Conservation (phyloP, 1,140 invertebrate species). For the Halyomorpha halys region DNA sequence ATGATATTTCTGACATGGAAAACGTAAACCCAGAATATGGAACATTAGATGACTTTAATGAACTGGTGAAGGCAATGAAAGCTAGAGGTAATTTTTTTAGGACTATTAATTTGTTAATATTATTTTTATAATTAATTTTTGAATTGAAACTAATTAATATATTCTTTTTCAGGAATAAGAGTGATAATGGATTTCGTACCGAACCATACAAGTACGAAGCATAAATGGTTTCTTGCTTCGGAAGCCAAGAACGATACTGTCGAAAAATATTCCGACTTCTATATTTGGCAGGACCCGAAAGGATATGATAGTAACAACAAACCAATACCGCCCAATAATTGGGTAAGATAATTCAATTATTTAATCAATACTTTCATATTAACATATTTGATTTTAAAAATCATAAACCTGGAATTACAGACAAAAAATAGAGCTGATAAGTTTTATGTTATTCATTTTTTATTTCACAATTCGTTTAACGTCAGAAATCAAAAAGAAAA, state of each 20-base stretch:
- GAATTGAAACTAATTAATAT: too few relatives aligned
- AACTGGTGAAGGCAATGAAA: constrained; percentile 43
- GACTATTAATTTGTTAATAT: too few relatives aligned
- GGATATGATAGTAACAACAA: neutral
- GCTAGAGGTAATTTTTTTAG: constrained; percentile 36
- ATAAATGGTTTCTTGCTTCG: constrained; percentile 39
- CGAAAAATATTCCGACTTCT: neutral
- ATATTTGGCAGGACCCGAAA: neutral
- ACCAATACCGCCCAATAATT: neutral
- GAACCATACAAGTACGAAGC: neutral
- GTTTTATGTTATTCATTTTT: too few relatives aligned
- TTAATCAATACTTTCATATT: too few relatives aligned
- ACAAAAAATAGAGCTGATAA: too few relatives aligned
- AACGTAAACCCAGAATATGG: constrained; percentile 49
- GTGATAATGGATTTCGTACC: neutral
- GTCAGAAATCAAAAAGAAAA: too few relatives aligned
- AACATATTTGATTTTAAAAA: too few relatives aligned
- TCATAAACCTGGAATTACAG: too few relatives aligned
- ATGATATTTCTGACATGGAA: constrained; percentile 50
- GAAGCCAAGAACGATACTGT: constrained; percentile 40
- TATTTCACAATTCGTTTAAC: too few relatives aligned
- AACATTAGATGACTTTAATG: constrained; percentile 49
- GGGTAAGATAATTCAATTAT: neutral
- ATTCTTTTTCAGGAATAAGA: neutral
- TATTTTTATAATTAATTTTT: too few relatives aligned